Base-by-base conservation (phyloP, 2,113 vertebrate species). In the Felis chaus region DNA sequence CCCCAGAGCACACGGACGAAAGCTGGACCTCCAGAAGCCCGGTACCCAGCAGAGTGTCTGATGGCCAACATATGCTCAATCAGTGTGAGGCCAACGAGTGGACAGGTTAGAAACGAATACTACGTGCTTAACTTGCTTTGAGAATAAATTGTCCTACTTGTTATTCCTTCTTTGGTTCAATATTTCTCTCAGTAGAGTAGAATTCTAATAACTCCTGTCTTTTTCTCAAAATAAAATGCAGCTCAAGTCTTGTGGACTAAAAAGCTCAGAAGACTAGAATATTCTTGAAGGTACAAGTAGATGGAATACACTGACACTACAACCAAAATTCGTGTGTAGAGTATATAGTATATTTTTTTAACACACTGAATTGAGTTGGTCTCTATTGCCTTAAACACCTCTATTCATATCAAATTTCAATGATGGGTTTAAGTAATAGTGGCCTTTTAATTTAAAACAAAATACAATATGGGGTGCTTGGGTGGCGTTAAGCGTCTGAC, bases 11-110 rank as follows among this genome's bases (percentile, higher is more conserved):
- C 1, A 25, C 31, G 29, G 15, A 1, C 0, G 12, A 84, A 4
- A 25, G n/a, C 29, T 0, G 36, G 4, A 2, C 23, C 1, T 0
- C 15, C 14, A 0, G 6, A 18, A 39, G 57, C 48, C 3, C 29
- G 9, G 6, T 1, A 10, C 14, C 11, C 23, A 45, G 23, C 4
- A 10, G 55, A 23, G 53, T 1, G 10, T 57, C 25, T 68, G 27
- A 14, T 0, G 3, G 11, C 16, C 13, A 48, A 1, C 0, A 63
- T 25, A 23, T 41, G 6, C 4, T 29, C 68, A 53, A 0, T 27
- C 11, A 18, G 27, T 33, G 7, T 11, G 19, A 74, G 15, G 45
- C 15, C 29, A n/a, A 39, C 25, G 63, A 21, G 88, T 2, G 3
- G 12, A 50, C 1, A 11, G 1, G 33, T 57, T 73, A 25, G 80